phyloP scores from a whole-genome alignment of 2,797 vertebrate genomes.

The Sebastes vulpes region DNA sequence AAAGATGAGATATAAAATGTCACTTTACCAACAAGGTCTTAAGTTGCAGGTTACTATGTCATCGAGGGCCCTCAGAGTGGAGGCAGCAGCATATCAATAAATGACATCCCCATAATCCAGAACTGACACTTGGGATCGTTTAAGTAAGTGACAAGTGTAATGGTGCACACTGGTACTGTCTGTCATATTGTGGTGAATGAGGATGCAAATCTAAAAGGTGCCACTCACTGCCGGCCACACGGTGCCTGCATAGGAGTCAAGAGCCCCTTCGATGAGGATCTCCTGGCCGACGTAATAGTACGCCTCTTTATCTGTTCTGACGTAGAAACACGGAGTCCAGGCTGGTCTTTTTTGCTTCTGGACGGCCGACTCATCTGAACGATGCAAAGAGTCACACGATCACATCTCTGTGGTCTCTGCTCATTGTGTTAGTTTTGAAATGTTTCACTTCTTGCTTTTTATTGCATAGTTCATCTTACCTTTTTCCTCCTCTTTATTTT shows the following conservation, averaged over 20 bases:
- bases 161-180: neutral
- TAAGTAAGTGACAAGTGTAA: neutral
- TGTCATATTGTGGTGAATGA: neutral
- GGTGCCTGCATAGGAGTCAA: slow-evolving; percentile 89
- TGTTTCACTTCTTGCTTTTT: neutral
- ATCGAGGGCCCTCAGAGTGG: neutral
- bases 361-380: slow-evolving; percentile 26
- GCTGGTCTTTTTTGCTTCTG: neutral
- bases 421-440: neutral
- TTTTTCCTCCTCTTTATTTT: slow-evolving; percentile 1
- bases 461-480: slow-evolving; percentile 12
- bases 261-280: slow-evolving; percentile 88
- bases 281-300: slow-evolving; percentile 85
- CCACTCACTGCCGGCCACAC: slow-evolving; percentile 92
- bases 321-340: slow-evolving; percentile 85
- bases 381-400: neutral
- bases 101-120: neutral
- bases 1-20: neutral
- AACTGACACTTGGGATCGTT: neutral
- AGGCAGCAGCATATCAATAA: neutral
- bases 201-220: neutral
- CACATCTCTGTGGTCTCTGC: neutral
- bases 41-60: neutral
- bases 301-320: slow-evolving; percentile 84
- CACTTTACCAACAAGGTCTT: neutral